A percentile compares a stretch with the other conserved stretches of the same genome.
These are phyloP conservation scores for Eleginops maclovinus DNA, from an alignment of 2,113 vertebrate genomes.

Conservation along the genomic window DNA sequence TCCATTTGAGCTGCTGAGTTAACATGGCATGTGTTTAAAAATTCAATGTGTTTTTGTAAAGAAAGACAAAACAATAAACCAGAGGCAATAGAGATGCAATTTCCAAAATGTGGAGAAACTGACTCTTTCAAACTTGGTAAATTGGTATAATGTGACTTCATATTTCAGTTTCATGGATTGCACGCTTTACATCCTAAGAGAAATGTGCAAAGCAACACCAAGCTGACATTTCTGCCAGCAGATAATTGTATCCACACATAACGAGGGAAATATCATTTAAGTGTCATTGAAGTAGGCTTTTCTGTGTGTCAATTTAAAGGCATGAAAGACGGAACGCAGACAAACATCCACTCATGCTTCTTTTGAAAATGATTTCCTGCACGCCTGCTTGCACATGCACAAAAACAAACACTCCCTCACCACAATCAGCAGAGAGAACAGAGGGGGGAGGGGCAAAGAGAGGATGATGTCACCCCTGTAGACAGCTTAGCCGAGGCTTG, in stretches of 20 bases:
- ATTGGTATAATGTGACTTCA: not conserved
- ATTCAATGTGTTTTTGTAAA: not conserved
- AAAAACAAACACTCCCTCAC: constrained; percentile 63
- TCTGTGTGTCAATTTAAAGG: constrained; percentile 32
- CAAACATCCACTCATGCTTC: constrained; percentile 65
- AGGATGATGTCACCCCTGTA: constrained; percentile 81
- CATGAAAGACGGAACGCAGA: constrained; percentile 45
- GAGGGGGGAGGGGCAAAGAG: constrained; percentile 65
- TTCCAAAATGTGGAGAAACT: not conserved
- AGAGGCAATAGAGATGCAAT: not conserved
- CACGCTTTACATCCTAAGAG: not conserved
- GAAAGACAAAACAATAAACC: not conserved
- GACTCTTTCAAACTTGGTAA: not conserved
- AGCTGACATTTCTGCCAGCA: not conserved
- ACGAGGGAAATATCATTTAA: constrained; percentile 15
- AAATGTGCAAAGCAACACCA: not conserved
- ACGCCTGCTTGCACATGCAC: constrained; percentile 45
- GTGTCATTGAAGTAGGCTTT: constrained; percentile 3
- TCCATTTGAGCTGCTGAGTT: not conserved
- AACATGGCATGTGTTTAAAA: not conserved
- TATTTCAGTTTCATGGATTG: not conserved
- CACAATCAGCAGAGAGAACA: constrained; percentile 51
- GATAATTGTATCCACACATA: not conserved
- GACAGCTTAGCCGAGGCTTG: constrained; percentile 78
- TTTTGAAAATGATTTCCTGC: constrained; percentile 40